These are phyloP conservation scores for Phasianus colchicus DNA, from an alignment of 2,113 vertebrate genomes.

Conservation along the genomic window DNA sequence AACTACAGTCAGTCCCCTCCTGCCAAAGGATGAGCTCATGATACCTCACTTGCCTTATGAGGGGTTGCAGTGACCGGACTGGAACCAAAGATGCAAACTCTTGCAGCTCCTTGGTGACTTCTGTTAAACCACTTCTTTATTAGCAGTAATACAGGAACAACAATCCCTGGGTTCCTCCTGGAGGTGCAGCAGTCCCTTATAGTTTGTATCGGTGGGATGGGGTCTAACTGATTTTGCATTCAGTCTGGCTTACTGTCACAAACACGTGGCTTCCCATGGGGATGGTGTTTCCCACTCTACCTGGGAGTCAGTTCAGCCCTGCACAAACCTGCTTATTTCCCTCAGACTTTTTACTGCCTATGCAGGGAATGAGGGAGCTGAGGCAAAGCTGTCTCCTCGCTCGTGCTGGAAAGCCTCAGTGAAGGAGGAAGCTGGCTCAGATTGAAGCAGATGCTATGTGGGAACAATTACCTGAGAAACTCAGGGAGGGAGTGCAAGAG, in stretches of 20 bases:
- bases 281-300: neutral
- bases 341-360: neutral
- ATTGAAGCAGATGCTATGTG: slow-evolving; percentile 67
- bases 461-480: slow-evolving; percentile 73
- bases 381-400: neutral
- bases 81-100: neutral
- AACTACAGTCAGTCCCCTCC: slow-evolving; percentile 33
- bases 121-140: neutral
- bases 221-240: neutral
- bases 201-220: neutral
- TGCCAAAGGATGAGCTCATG: slow-evolving; percentile 69
- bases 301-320: neutral
- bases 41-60: slow-evolving; percentile 26
- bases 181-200: neutral
- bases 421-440: slow-evolving; percentile 48
- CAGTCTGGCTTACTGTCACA: neutral
- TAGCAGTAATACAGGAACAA: neutral
- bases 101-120: neutral
- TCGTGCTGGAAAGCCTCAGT: slow-evolving; percentile 9
- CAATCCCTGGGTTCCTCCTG: neutral
- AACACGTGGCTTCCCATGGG: neutral
- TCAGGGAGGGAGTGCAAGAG: slow-evolving; percentile 54
- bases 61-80: slow-evolving; percentile 38
- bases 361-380: neutral
- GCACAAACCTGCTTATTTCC: neutral